Evolutionary conservation across 1,140 invertebrate species (phyloP), one percentile per base, ranked within the genome.

Genomic region (Homarus americanus): DNA sequence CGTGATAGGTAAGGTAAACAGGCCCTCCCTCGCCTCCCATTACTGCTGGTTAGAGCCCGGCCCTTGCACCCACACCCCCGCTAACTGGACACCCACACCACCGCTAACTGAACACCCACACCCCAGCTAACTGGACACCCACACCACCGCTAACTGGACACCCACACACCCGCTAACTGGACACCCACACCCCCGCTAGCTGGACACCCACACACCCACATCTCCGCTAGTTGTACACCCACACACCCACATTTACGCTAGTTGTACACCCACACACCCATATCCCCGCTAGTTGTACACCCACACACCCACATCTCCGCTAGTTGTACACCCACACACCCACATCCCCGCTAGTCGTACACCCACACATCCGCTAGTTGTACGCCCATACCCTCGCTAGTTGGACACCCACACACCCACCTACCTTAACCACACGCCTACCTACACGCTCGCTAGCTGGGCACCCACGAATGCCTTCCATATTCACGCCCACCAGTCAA

Each of bases 1-100:
- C 28, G 38, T 85, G 83, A 85, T 85, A 34, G 83, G n/a, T 49
- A 44, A 10, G 41, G 83, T 73, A 75, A 85, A 85, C 83, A 85
- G 9, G 17, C n/a, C 40, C 38, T 79, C 83, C 53, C 69, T 75
- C 69, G 66, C 63, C 69, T 17, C n/a, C 69, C 83, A 85, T 85
- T 85, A 85, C 40, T 44, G 49, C 69, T 75, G 44, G 69, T 85
- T 85, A 75, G 83, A n/a, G 44, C 83, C 83, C 32, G 32, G 4
- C 49, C 79, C 79, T 66, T 53, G 15, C 32, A 20, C 24, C 53
- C 49, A 12, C 53, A 53, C 78, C 78, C 44, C 41, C 78, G 10
- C 3, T 17, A 4, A 17, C 32, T 40, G 9, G 7, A 72, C 32
- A 34, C 2, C n/a, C n/a, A n/a, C n/a, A n/a, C n/a, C n/a, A n/a